Conservation (phyloP, 2,113 vertebrate genomes). For the Chelonoidis abingdonii region DNA sequence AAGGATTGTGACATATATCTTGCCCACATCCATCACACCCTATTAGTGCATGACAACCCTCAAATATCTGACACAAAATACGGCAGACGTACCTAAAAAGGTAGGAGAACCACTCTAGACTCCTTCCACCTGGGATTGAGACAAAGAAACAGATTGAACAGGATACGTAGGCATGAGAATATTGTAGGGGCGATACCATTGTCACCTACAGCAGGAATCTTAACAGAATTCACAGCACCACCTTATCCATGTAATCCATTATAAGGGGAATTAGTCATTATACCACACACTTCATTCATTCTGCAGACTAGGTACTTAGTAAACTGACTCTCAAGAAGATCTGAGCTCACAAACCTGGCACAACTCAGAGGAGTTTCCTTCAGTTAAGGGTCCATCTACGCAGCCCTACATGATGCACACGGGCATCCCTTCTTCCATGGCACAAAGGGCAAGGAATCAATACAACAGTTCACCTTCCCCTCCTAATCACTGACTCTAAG, state of each 20-base stretch:
- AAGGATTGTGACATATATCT: too few relatives aligned
- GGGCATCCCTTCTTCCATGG: too few relatives aligned
- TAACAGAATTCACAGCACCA: not conserved
- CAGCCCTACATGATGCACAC: too few relatives aligned
- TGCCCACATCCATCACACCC: too few relatives aligned
- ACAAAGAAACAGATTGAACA: not conserved
- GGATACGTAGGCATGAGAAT: not conserved
- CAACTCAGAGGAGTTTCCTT: not conserved
- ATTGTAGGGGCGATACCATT: not conserved
- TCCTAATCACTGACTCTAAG: too few relatives aligned
- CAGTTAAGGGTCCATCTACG: accelerated
- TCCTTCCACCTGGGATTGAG: not conserved
- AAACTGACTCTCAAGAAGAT: not conserved
- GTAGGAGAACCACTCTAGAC: not conserved
- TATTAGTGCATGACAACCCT: too few relatives aligned
- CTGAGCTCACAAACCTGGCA: not conserved
- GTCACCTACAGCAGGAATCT: not conserved
- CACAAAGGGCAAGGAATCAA: too few relatives aligned
- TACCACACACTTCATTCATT: not conserved
- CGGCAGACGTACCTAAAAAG: not conserved
- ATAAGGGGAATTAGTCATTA: not conserved
- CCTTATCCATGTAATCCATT: not conserved
- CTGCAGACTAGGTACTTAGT: not conserved
- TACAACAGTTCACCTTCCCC: too few relatives aligned
- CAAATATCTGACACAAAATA: too few relatives aligned